Evolutionary conservation across 2,113 vertebrate genomes (phyloP), one percentile per base, ranked within the genome.

Genomic region (Neodontobutis hainanensis): DNA sequence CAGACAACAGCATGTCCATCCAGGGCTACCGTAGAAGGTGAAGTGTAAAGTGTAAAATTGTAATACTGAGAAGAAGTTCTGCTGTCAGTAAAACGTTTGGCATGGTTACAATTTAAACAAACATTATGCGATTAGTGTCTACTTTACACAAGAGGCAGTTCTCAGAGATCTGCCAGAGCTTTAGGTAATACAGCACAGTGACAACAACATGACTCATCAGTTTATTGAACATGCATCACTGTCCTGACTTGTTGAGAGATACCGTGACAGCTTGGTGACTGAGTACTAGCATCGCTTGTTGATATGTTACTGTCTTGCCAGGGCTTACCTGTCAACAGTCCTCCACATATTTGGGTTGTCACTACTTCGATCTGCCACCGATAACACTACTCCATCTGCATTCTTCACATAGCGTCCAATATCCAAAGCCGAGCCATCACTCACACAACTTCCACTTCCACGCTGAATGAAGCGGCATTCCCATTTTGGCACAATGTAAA

Each of bases 341-440:
- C 67, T 53, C 69, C 70, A 67, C 78, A 60, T 35, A 46, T 34
- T 85, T 68, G 70, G 66, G 75, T 85, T 55, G 80, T 84, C 65
- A 71, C 56, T 61, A 64, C 65, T 11, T 43, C 34, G 70, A 49
- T 68, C 65, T 43, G 67, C 63, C 53, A 76, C 69, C 48, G 47
- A 68, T 76, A 47, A 70, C 9, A 3, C 63, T 74, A 12, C 36
- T 27, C 44, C 50, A 1, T 46, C 11, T 68, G 65, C 73, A 88
- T 88, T 82, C 88, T 85, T 74, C 68, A 80, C 80, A 71, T 72
- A 75, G 61, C 65, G 72, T 73, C 74, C 58, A 40, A 85, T 51
- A 49, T 50, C 68, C 61, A 55, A 65, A 36, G 65, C 55, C 38
- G 45, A 61, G 42, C 57, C 51, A 57, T 81, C 69, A 68, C 51